Evolutionary conservation across 2,113 vertebrate genomes (phyloP).

Genomic region (Tangachromis dhanisi): DNA sequence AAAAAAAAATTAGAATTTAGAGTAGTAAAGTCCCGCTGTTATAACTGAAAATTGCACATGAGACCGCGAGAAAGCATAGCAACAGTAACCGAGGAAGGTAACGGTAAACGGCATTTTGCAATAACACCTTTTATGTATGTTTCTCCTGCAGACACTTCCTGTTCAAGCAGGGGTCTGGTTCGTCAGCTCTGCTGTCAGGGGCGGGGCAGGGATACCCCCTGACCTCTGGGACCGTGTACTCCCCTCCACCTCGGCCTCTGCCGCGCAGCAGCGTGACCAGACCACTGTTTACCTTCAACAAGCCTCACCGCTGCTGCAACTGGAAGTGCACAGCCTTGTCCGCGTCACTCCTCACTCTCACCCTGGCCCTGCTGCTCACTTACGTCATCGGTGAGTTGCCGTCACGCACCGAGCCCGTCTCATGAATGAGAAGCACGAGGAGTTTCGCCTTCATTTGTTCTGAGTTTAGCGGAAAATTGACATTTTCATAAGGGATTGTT

Average conservation of each 20-base stretch:
- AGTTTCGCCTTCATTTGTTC: neutral
- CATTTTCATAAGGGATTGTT: neutral
- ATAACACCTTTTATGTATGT: neutral
- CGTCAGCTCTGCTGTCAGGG: constrained; percentile 90
- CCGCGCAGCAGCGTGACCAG: constrained; percentile 92
- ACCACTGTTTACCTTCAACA: constrained; percentile 94
- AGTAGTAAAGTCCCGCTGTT: neutral
- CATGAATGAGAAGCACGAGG: neutral
- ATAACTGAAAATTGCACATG: neutral
- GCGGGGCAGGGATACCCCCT: constrained; percentile 93
- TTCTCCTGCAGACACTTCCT: constrained; percentile 86
- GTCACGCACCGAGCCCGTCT: neutral
- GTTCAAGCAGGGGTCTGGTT: constrained; percentile 94
- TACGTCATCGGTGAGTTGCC: constrained; percentile 90
- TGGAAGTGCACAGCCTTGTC: constrained; percentile 97
- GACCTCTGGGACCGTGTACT: constrained; percentile 94
- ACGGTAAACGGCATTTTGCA: neutral
- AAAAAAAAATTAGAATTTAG: neutral
- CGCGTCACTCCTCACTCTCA: constrained; percentile 88
- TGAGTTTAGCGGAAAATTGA: neutral
- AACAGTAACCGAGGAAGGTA: neutral
- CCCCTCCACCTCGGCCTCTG: constrained; percentile 90
- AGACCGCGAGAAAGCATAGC: neutral
- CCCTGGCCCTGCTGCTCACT: constrained; percentile 86
- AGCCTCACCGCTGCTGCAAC: constrained; percentile 95